Evolutionary conservation across 2,888 invertebrate species (phyloP).

Genomic region (Stenolophus ochropezus): DNA sequence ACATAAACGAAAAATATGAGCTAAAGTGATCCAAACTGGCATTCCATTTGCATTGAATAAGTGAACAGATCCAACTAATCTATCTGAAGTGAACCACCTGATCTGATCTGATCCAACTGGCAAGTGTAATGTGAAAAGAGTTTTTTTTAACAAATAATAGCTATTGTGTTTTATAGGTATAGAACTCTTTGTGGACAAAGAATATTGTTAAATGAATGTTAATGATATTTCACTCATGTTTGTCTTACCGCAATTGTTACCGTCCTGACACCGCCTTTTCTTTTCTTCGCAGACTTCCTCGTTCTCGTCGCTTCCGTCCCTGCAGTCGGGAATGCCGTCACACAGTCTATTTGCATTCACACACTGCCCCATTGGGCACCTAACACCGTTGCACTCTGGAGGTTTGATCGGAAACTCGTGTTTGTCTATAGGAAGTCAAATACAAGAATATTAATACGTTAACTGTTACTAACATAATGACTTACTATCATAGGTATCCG

Average conservation of each 20-base stretch:
- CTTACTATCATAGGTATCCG: too few relatives aligned
- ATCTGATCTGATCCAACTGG: too few relatives aligned
- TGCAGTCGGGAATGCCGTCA: conserved; percentile 82
- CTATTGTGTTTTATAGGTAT: too few relatives aligned
- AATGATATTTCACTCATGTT: not conserved
- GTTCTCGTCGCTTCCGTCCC: conserved; percentile 81
- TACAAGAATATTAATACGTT: conserved; percentile 27
- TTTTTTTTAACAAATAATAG: too few relatives aligned
- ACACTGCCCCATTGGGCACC: conserved; percentile 84
- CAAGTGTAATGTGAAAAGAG: too few relatives aligned
- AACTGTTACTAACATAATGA: conserved; percentile 10
- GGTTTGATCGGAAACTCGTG: conserved; percentile 61
- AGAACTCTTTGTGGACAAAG: too few relatives aligned
- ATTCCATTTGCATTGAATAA: too few relatives aligned
- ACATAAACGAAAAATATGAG: too few relatives aligned
- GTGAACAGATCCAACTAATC: too few relatives aligned
- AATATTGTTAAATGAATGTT: too few relatives aligned
- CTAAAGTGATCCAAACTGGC: too few relatives aligned
- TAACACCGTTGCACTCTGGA: conserved; percentile 76
- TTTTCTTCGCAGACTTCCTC: conserved; percentile 71
- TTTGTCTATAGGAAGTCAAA: conserved; percentile 35
- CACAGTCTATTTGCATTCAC: conserved; percentile 77
- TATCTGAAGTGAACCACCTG: too few relatives aligned
- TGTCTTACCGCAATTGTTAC: conserved; percentile 28
- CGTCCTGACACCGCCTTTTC: not conserved